A percentile compares a stretch with the other conserved stretches of the same genome.
Evolutionary conservation across 1,140 invertebrate genomes (phyloP).

Genomic region (Macrobrachium rosenbergii): DNA sequence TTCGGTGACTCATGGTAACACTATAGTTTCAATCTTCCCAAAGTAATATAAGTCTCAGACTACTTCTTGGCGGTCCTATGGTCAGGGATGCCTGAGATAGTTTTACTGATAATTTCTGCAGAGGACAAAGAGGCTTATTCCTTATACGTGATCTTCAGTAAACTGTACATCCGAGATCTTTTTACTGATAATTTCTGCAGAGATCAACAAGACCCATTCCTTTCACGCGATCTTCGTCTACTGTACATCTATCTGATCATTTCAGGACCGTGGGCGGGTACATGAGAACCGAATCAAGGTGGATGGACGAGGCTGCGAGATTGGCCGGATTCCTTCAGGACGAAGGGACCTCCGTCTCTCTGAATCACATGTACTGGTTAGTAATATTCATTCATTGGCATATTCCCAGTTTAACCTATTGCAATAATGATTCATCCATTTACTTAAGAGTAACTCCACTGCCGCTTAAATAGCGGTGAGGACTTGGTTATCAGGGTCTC

Average conservation of each 20-base stretch:
- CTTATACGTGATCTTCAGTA: too few relatives aligned
- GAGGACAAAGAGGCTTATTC: too few relatives aligned
- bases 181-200: neutral
- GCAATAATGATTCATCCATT: neutral
- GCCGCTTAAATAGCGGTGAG: neutral
- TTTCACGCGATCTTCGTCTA: neutral
- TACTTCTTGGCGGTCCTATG: too few relatives aligned
- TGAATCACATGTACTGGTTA: conserved; percentile 40
- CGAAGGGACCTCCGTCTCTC: conserved; percentile 10
- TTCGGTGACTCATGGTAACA: too few relatives aligned
- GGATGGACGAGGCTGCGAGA: conserved; percentile 39
- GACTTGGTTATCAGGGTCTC: too few relatives aligned
- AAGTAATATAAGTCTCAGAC: too few relatives aligned
- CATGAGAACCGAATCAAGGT: conserved; percentile 1
- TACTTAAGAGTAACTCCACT: neutral
- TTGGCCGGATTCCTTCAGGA: conserved; percentile 30
- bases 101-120: too few relatives aligned
- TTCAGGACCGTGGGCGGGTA: conserved; percentile 43
- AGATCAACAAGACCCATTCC: neutral
- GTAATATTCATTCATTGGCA: neutral
- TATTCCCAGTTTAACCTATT: neutral
- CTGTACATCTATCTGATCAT: neutral
- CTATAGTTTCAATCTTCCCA: too few relatives aligned
- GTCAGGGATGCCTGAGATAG: too few relatives aligned
- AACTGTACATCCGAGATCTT: too few relatives aligned